Conservation (phyloP, 1,140 invertebrate species). For the Drosophila tropicalis region DNA sequence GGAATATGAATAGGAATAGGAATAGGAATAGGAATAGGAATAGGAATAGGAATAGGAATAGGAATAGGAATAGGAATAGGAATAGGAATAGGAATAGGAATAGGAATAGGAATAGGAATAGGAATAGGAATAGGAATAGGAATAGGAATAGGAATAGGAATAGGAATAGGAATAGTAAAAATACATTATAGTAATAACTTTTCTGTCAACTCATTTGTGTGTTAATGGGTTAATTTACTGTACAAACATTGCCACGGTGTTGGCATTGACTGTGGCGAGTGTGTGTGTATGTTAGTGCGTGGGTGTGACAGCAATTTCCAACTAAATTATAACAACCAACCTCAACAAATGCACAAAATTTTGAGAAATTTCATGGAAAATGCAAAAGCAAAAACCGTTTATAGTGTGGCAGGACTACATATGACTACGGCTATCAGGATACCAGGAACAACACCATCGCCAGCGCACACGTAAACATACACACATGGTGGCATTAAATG, state of each 20-base stretch:
- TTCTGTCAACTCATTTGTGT: not conserved
- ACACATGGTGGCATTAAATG: slow-evolving; percentile 69
- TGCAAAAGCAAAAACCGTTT: slow-evolving; percentile 63
- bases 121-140: too few species aligned
- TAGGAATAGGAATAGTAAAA: too few species aligned
- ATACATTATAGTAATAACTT: not conserved
- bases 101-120: too few species aligned
- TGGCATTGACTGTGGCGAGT: slow-evolving; percentile 10
- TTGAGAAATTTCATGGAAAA: slow-evolving; percentile 79
- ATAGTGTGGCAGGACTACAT: slow-evolving; percentile 26
- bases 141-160: too few species aligned
- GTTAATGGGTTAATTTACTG: slow-evolving; percentile 58
- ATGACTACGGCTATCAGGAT: slow-evolving; percentile 23
- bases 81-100: too few species aligned
- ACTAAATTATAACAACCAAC: slow-evolving; percentile 79
- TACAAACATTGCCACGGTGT: slow-evolving; percentile 15
- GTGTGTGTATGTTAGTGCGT: slow-evolving; percentile 15
- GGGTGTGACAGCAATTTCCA: slow-evolving; percentile 69
- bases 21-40: too few species aligned
- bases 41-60: too few species aligned
- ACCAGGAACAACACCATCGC: slow-evolving; percentile 24
- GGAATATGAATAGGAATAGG: too few species aligned
- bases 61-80: too few species aligned
- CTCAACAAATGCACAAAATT: slow-evolving; percentile 72
- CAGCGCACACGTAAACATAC: slow-evolving; percentile 28